Percentiles rank a stretch among this genome's conserved stretches.
These are phyloP conservation scores for Tangara arthus DNA, from an alignment of 2,797 vertebrate species.

Conservation along the genomic window DNA sequence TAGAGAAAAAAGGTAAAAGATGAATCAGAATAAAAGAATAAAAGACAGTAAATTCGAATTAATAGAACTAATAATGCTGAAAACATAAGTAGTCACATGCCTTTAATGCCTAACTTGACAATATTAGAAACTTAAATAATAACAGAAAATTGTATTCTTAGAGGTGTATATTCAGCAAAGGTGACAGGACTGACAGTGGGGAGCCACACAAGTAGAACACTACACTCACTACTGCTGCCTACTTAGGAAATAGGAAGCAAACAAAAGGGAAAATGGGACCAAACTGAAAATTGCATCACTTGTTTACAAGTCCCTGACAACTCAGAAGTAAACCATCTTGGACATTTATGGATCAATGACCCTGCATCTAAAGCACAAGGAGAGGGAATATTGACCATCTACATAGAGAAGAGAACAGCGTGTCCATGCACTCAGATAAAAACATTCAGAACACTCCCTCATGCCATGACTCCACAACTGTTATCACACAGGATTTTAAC, in stretches of 20 bases:
- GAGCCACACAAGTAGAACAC: neutral
- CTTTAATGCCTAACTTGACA: neutral
- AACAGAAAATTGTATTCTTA: neutral
- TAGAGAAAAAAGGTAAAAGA: neutral
- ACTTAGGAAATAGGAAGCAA: neutral
- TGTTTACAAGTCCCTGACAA: neutral
- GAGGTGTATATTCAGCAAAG: neutral
- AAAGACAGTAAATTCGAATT: neutral
- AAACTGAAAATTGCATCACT: neutral
- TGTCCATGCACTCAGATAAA: neutral
- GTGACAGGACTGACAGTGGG: neutral
- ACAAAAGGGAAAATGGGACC: neutral
- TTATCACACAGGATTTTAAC: neutral
- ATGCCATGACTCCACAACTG: neutral
- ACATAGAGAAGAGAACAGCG: neutral
- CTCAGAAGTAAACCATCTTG: neutral
- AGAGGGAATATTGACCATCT: neutral
- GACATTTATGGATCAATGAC: constrained; percentile 15
- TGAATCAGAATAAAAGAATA: neutral
- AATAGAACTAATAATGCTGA: neutral
- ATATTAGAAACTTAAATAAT: neutral
- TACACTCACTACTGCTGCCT: neutral
- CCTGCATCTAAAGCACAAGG: neutral
- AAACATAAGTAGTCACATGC: neutral
- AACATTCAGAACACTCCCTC: neutral